phyloP scores from a whole-genome alignment of 2,113 vertebrate genomes.

The Caranx melampygus region DNA sequence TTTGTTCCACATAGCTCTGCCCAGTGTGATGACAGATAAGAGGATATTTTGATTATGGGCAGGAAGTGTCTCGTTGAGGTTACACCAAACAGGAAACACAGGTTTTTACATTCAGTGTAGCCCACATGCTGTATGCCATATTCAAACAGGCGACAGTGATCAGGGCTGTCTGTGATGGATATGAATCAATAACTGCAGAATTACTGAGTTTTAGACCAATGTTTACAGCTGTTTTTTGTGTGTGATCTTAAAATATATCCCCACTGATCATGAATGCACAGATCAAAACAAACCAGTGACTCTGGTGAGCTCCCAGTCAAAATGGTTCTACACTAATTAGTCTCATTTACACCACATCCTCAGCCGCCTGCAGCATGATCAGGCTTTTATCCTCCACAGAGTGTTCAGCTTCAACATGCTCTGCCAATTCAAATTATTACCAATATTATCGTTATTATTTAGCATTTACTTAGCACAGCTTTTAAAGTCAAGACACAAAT shows the following conservation, averaged over 20 bases:
- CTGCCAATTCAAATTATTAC: neutral
- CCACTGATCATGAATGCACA: neutral
- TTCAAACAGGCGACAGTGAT: neutral
- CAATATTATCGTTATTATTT: neutral
- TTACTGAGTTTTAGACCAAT: neutral
- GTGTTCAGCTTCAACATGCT: neutral
- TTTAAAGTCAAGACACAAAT: neutral
- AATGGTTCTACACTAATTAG: conserved; percentile 23
- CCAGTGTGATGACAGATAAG: neutral
- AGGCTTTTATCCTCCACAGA: conserved; percentile 1
- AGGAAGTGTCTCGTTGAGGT: neutral
- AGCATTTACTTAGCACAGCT: too few relatives aligned
- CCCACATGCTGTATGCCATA: neutral
- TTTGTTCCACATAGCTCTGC: neutral
- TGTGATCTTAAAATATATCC: neutral
- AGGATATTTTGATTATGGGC: neutral
- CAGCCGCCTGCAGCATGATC: neutral
- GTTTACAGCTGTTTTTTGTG: neutral
- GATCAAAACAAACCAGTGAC: conserved; percentile 1
- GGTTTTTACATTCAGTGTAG: neutral
- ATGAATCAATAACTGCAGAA: neutral
- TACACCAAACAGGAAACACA: neutral
- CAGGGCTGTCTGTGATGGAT: neutral
- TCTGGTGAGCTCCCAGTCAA: neutral
- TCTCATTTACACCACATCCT: neutral